A percentile compares a stretch with the other conserved stretches of the same genome.
These are phyloP conservation scores for Drosophila simulans DNA, from an alignment of 1,140 invertebrate species.

Conservation along the genomic window DNA sequence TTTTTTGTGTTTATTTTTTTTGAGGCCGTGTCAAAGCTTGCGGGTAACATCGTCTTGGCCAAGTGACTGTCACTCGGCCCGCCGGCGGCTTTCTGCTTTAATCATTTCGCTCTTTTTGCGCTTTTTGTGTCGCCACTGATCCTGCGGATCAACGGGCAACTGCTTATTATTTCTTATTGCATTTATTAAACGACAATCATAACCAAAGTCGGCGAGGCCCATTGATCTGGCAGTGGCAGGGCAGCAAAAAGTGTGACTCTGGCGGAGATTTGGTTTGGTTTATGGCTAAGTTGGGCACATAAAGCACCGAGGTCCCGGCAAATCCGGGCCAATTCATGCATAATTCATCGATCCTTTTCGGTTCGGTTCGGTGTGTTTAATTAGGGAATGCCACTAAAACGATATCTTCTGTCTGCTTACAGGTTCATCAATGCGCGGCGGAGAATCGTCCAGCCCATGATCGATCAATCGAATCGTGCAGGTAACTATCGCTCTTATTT, in stretches of 20 bases:
- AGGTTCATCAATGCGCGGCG: constrained; percentile 99
- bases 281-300: constrained; percentile 81
- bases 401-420: constrained; percentile 85
- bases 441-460: constrained; percentile 98
- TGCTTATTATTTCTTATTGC: constrained; percentile 84
- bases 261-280: constrained; percentile 77
- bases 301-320: constrained; percentile 49
- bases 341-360: constrained; percentile 65
- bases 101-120: constrained; percentile 71
- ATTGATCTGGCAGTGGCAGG: constrained; percentile 49
- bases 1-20: constrained; percentile 19
- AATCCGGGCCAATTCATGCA: constrained; percentile 69
- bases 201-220: constrained; percentile 76
- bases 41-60: constrained; percentile 52
- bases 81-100: constrained; percentile 75
- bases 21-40: constrained; percentile 57
- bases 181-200: constrained; percentile 84
- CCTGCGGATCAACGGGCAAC: constrained; percentile 57
- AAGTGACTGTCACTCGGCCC: constrained; percentile 64
- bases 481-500: constrained; percentile 87
- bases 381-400: constrained; percentile 37
- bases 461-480: constrained; percentile 99
- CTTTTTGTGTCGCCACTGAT: constrained; percentile 53
- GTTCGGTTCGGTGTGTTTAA: constrained; percentile 45
- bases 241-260: constrained; percentile 80